Evolutionary conservation across 2,888 invertebrate genomes (phyloP), one percentile per base, ranked within the genome.

Genomic region (Keiferia lycopersicella): DNA sequence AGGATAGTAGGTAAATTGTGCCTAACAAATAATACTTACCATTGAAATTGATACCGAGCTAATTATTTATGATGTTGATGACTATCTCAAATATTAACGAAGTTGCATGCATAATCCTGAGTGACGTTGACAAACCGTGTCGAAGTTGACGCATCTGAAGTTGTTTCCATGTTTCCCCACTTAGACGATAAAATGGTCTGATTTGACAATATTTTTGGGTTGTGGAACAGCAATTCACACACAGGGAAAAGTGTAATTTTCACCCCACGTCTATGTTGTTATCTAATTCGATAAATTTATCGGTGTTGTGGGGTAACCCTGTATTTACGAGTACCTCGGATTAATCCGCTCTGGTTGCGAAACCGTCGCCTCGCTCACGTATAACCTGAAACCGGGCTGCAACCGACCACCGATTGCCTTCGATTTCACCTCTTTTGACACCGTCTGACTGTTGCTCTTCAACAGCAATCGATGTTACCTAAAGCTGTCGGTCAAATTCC

Each of bases 371-470:
- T 45, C 63, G 20, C 38, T 26, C 20, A 34, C 61, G 51, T 18
- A 26, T 60, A 30, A 34, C 14, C 78, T 75, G 79, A 78, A 80
- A 80, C 73, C 70, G 63, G 73, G 74, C 74, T 79, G 79, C 81
- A 80, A 81, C 64, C 51, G 75, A 8, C 75, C 71, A 48, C 74
- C 70, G 75, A 71, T 73, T 74, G 75, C 86, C 88, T 86, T 87
- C 85, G 84, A 86, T 87, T 86, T 85, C 83, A 78, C 81, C 79
- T 80, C 81, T 85, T 84, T 81, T 80, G 81, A 80, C 81, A 82
- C 75, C 77, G 76, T 73, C 69, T 82, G 76, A 73, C 73, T 73
- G 83, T 83, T 83, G 76, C 78, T 79, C 80, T 82, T 79, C 79
- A 82, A 84, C 82, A 79, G 73, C 74, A 78, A 81, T 77, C 78